phyloP scores from a whole-genome alignment of 2,797 vertebrate species.

The Tolypeutes matacus region DNA sequence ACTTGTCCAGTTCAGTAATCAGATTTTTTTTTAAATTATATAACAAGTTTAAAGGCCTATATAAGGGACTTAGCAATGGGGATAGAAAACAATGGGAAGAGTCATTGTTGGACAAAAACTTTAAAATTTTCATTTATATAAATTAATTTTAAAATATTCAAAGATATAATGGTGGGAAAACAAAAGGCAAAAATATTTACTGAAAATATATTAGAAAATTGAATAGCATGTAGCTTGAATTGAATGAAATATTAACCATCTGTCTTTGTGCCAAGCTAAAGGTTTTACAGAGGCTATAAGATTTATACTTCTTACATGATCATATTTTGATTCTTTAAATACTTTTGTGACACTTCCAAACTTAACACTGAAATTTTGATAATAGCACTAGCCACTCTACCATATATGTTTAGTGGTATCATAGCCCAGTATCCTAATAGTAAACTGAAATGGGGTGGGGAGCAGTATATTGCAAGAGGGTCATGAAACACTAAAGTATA shows the following conservation, averaged over 20 bases:
- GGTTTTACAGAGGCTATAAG: background rate
- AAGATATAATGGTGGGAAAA: slow-evolving; percentile 28
- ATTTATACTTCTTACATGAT: background rate
- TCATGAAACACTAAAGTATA: slow-evolving; percentile 1
- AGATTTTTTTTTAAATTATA: slow-evolving; percentile 70
- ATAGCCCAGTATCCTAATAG: background rate
- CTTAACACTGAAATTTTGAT: slow-evolving; percentile 19
- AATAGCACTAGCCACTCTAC: background rate
- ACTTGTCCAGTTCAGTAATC: slow-evolving; percentile 94
- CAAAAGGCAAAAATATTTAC: background rate
- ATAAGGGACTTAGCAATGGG: background rate
- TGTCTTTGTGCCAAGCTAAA: background rate
- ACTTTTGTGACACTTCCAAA: background rate
- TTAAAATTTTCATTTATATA: slow-evolving; percentile 32
- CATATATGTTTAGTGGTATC: background rate
- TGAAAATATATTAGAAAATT: slow-evolving; percentile 42
- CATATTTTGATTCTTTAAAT: slow-evolving; percentile 50
- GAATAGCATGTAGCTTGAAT: background rate
- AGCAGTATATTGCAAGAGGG: background rate
- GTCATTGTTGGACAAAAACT: background rate
- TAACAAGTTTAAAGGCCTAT: background rate
- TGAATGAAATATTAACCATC: slow-evolving; percentile 2
- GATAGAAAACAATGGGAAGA: slow-evolving; percentile 12
- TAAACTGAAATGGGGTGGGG: background rate
- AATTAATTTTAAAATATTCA: slow-evolving; percentile 52